Evolutionary conservation across 2,113 vertebrate genomes (phyloP), one percentile per base, ranked within the genome.

Genomic region (Gobiocypris rarus): DNA sequence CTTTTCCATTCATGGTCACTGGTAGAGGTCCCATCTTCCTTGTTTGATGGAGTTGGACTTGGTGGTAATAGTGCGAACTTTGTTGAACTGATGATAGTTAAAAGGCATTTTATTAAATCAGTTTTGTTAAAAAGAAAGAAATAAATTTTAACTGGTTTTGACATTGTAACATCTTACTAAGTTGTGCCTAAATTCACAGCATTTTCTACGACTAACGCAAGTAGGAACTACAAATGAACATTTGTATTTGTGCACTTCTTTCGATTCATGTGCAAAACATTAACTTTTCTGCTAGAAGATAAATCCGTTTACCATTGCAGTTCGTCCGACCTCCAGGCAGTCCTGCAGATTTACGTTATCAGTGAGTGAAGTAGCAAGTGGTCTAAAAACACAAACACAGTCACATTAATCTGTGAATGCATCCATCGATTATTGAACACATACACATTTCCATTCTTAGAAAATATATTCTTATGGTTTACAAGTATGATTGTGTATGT

Each of bases 11-110:
- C 96, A 96, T 96, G 89, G 84, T 84, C 84, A 97, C 96, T 0
- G 96, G 96, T 4, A 96, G 93, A n/a, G 93, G 91, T 10, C 95
- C 94, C 61, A 86, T 91, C 92, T 96, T 97, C 73, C 96, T 88
- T 96, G 96, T 83, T 91, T 89, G 81, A 96, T 94, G 24, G 95
- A 97, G 93, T 96, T 96, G 7, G 94, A 94, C 88, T 96, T 96
- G 38, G 96, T 96, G 13, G 96, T 97, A 89, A 97, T 97, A 82
- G 96, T 97, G 84, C 95, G 95, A 74, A 97, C 95, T 92, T 97
- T 97, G 61, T 94, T 95, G 89, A 96, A 95, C 96, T 97, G 89
- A 81, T 91, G 85, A 89, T 84, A 89, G 81, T 84, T 15, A 87
- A 31, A 5, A 50, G n/a, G n/a, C 28, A 26, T 56, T 45, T 50